These are phyloP conservation scores for Panurus biarmicus DNA, from an alignment of 2,113 vertebrate genomes.

Conservation along the genomic window DNA sequence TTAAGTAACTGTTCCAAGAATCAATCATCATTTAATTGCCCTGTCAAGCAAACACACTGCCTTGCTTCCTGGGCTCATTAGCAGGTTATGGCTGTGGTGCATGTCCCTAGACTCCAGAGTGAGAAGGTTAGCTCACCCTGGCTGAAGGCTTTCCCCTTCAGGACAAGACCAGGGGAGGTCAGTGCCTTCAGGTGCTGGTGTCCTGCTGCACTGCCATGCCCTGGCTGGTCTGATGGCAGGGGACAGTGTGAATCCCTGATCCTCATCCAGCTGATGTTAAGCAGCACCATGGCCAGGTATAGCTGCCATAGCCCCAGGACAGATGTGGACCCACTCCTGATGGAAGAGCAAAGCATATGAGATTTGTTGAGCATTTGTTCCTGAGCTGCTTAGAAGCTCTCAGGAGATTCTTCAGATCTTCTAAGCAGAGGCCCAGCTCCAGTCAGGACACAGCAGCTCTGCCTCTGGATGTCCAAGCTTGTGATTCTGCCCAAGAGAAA, in stretches of 20 bases:
- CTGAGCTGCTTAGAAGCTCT: background rate
- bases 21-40: constrained; percentile 49
- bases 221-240: background rate
- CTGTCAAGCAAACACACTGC: constrained; percentile 39
- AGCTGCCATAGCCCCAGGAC: background rate
- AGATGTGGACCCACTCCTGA: background rate
- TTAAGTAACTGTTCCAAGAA: constrained; percentile 46
- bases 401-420: background rate
- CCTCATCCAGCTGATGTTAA: background rate
- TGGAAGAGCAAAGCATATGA: background rate
- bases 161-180: background rate
- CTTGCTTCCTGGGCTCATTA: background rate
- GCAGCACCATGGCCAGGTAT: background rate
- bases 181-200: background rate
- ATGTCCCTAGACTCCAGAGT: background rate
- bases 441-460: background rate
- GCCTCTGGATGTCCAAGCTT: background rate
- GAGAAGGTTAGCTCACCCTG: background rate
- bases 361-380: background rate
- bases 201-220: background rate
- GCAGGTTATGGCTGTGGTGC: background rate
- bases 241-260: background rate
- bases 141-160: background rate
- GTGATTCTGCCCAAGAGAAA: background rate
- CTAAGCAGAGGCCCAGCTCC: background rate